Evolutionary conservation across 2,113 vertebrate genomes (phyloP).

Genomic region (Xiphorhynchus elegans): DNA sequence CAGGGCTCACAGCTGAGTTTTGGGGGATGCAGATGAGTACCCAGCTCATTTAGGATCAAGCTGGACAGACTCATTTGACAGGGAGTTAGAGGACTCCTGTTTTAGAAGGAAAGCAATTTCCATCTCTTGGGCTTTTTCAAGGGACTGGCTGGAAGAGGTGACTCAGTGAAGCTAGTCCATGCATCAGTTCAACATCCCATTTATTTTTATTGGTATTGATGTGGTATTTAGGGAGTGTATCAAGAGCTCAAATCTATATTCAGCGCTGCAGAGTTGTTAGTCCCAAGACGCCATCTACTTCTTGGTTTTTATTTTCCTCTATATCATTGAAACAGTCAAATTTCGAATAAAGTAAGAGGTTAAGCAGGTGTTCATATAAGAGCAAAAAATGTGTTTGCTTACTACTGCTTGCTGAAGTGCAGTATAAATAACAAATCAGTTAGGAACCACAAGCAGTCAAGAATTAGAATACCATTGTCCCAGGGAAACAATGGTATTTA

Average conservation of each 20-base stretch:
- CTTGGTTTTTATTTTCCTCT: not conserved
- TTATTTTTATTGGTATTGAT: not conserved
- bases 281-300: not conserved
- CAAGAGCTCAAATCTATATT: not conserved
- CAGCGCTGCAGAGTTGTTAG: not conserved
- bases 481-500: not conserved
- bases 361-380: conserved; percentile 8
- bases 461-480: not conserved
- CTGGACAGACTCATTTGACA: not conserved
- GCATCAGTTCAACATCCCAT: not conserved
- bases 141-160: not conserved
- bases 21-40: not conserved
- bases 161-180: not conserved
- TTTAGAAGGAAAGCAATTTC: not conserved
- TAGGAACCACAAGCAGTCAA: not conserved
- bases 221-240: not conserved
- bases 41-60: not conserved
- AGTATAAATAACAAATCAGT: not conserved
- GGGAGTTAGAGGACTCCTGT: not conserved
- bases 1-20: not conserved
- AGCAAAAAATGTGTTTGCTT: not conserved
- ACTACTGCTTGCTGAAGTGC: not conserved
- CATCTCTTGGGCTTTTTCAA: not conserved
- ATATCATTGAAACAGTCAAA: not conserved
- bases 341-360: not conserved